A percentile compares a stretch with the other conserved stretches of the same genome.
These are phyloP conservation scores for Samia ricini DNA, from an alignment of 1,140 invertebrate genomes.

Conservation along the genomic window DNA sequence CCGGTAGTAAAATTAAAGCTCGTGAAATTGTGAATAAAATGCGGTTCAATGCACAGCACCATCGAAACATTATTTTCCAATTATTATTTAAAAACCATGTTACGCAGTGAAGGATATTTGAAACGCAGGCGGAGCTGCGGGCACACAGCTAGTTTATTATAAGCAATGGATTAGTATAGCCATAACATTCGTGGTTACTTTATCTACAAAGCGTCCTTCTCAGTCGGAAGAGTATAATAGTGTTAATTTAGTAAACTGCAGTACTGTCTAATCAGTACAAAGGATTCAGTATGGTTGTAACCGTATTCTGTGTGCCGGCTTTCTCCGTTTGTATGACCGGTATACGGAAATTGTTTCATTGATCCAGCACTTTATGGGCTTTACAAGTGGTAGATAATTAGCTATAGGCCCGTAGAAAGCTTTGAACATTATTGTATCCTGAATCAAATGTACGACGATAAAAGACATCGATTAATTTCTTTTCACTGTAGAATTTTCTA, in stretches of 20 bases:
- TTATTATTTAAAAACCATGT: too few relatives aligned
- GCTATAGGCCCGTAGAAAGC: not conserved
- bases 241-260: conserved; percentile 46
- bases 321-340: conserved; percentile 7
- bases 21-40: too few relatives aligned
- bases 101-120: not conserved
- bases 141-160: too few relatives aligned
- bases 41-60: too few relatives aligned
- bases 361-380: conserved; percentile 7
- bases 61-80: too few relatives aligned
- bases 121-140: too few relatives aligned
- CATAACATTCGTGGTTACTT: not conserved
- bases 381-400: conserved; percentile 10
- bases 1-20: too few relatives aligned
- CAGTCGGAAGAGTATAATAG: conserved; percentile 35
- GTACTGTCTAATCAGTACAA: conserved; percentile 28
- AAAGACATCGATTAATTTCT: not conserved
- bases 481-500: not conserved
- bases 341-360: conserved; percentile 9
- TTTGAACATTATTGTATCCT: not conserved
- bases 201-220: conserved; percentile 4
- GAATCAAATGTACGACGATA: not conserved
- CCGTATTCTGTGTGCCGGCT: not conserved
- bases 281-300: conserved; percentile 21
- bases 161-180: not conserved